A percentile compares a stretch with the other conserved stretches of the same genome.
Conservation (phyloP, 2,888 invertebrate genomes). For the Drosophila subsilvestris region DNA sequence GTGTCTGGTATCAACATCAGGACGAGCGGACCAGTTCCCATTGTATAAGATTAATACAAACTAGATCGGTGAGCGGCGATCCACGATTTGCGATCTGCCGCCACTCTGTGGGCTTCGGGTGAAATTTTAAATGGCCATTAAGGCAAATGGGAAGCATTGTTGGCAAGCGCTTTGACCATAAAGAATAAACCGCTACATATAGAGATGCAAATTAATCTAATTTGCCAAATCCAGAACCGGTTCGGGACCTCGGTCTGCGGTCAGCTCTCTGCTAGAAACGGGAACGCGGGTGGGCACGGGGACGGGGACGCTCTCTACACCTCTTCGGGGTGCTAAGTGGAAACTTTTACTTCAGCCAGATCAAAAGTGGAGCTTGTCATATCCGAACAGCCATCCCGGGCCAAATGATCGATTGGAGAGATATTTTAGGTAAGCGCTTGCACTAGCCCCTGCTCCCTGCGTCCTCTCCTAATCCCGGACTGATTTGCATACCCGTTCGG, state of each 20-base stretch:
- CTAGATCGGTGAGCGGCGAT: conserved; percentile 39
- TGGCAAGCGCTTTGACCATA: conserved; percentile 50
- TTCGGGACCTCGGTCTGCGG: conserved; percentile 7
- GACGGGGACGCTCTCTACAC: not conserved
- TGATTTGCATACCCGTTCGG: conserved; percentile 63
- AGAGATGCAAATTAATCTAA: conserved; percentile 72
- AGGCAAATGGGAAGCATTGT: conserved; percentile 61
- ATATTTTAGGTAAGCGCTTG: conserved; percentile 31
- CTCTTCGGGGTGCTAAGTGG: conserved; percentile 41
- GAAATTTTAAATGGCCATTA: conserved; percentile 72
- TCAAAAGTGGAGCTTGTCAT: conserved; percentile 37
- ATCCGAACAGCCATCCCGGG: conserved; percentile 1
- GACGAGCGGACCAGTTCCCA: conserved; percentile 47
- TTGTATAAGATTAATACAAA: conserved; percentile 56
- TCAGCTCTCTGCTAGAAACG: not conserved
- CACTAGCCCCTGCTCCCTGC: not conserved
- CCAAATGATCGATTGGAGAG: conserved; percentile 40
- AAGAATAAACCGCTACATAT: conserved; percentile 64
- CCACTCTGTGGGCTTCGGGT: conserved; percentile 41
- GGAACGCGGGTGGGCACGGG: not conserved
- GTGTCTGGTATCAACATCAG: conserved; percentile 60
- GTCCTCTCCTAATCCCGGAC: conserved; percentile 13
- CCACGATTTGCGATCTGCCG: conserved; percentile 1
- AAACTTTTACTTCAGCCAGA: conserved; percentile 39
- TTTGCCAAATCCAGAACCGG: conserved; percentile 51